Evolutionary conservation across 2,113 vertebrate species (phyloP), one percentile per base, ranked within the genome.

Genomic region (Sphyrna mokarran): DNA sequence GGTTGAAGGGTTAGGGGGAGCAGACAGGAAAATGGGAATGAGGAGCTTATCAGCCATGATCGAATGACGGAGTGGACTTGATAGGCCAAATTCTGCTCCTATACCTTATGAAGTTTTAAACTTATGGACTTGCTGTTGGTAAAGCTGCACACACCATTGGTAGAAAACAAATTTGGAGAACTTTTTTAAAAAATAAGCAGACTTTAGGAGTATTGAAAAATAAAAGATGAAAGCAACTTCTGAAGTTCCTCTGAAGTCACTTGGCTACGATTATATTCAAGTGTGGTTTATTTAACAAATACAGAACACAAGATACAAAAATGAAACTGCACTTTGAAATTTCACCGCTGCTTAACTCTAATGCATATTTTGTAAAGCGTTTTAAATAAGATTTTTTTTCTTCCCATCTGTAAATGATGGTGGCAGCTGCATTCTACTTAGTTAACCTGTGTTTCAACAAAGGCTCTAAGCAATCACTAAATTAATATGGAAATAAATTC

Each of bases 221-320:
- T 91, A 61, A 90, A 63, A 91, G 58, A 89, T 89, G 87, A 91
- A 91, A 91, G 87, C 26, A 63, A 18, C 87, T 63, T 91, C 63
- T 63, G 87, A 63, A n/a, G 29, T 91, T 91, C 43, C 22, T 48
- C 8, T n/a, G 43, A 91, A 63, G 54, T 63, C n/a, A 91, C n/a
- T 91, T 61, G 63, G 87, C 58, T 63, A n/a, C 54, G 13, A n/a
- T 58, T 90, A 90, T 80, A 80, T 33, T 91, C 29, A 91, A 7
- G 54, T 63, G 87, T n/a, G 61, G 29, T 91, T 91, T 61, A 91
- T 63, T 91, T 91, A 61, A 11, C 13, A 63, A 89, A 89, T 29
- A 48, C 48, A 58, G 22, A 22, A 23, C 10, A 0, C 33, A 22
- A 13, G 87, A 61, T 61, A 14, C 48, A 54, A 26, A 89, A 90